Conservation (phyloP, 2,888 invertebrate genomes). For the Auanema freiburgensis region DNA sequence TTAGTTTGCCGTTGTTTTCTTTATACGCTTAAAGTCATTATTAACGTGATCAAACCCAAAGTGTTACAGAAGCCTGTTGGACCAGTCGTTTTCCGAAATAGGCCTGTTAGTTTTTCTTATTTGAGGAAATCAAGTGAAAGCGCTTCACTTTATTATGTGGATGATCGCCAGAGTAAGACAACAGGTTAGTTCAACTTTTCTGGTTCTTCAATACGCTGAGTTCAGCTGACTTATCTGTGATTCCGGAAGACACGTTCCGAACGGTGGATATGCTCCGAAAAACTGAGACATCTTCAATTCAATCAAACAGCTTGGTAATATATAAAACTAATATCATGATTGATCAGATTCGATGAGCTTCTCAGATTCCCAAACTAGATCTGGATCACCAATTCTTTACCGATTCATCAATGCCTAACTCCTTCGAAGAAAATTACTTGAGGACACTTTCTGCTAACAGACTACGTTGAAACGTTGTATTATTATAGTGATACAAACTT, state of each 20-base stretch:
- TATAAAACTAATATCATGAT: neutral
- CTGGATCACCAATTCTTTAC: constrained; percentile 28
- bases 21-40: neutral
- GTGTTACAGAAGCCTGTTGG: constrained; percentile 1
- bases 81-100: neutral
- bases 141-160: constrained; percentile 12
- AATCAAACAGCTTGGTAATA: constrained; percentile 1
- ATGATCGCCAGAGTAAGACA: constrained; percentile 6
- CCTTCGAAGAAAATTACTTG: constrained; percentile 40
- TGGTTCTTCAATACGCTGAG: neutral
- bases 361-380: constrained; percentile 31
- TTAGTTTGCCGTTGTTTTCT: constrained; percentile 2
- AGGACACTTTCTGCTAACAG: constrained; percentile 18
- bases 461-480: neutral
- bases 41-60: neutral
- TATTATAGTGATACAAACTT: too few relatives aligned
- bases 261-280: constrained; percentile 8
- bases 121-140: constrained; percentile 11
- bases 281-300: constrained; percentile 9
- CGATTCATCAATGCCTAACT: constrained; percentile 33
- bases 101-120: constrained; percentile 15
- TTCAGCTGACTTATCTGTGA: neutral
- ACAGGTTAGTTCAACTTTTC: constrained; percentile 1
- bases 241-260: constrained; percentile 6
- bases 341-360: neutral